Conservation (phyloP, 2,113 vertebrate genomes). For the Nanger granti region DNA sequence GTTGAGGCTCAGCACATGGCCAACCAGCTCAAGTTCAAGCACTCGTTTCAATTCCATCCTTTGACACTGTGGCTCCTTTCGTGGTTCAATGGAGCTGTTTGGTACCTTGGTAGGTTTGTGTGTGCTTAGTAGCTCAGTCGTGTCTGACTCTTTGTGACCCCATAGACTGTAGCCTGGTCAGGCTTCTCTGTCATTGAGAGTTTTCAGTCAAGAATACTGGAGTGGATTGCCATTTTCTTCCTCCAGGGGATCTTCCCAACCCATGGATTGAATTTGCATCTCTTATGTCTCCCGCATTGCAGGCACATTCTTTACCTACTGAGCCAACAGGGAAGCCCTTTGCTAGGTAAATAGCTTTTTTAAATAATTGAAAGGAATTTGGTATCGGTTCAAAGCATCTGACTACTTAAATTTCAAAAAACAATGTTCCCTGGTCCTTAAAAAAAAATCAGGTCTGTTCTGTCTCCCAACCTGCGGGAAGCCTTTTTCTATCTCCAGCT, state of each 20-base stretch:
- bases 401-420: not conserved
- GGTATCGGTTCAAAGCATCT: not conserved
- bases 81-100: not conserved
- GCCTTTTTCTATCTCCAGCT: not conserved
- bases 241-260: not conserved
- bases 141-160: not conserved
- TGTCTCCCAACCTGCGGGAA: not conserved
- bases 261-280: not conserved
- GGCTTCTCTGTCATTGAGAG: not conserved
- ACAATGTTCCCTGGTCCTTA: not conserved
- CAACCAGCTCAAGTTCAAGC: not conserved
- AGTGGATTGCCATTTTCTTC: not conserved
- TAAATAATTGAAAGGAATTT: not conserved
- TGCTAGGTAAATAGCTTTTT: not conserved
- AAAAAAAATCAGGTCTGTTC: not conserved
- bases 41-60: not conserved
- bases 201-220: not conserved
- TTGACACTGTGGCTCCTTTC: not conserved
- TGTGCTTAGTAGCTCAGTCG: not conserved
- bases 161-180: not conserved
- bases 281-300: not conserved
- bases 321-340: not conserved
- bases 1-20: not conserved
- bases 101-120: not conserved
- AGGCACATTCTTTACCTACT: not conserved